Evolutionary conservation across 1,140 invertebrate species (phyloP), one percentile per base, ranked within the genome.

Genomic region (Venustaconcha ellipsiformis): DNA sequence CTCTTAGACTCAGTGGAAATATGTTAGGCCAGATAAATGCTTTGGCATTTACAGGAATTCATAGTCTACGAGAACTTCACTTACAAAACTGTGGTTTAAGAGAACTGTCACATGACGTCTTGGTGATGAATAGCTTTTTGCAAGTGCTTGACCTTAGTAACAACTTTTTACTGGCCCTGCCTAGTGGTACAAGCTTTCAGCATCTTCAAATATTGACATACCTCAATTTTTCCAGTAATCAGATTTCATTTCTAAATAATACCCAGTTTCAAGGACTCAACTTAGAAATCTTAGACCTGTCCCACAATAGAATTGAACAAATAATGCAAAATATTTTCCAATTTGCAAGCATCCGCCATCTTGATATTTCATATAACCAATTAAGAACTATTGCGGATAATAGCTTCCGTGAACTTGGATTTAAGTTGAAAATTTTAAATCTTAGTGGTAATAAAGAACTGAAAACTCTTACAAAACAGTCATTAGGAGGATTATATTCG

Each of bases 91-190:
- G 75, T 48, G 62, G 55, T 62, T 62, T 77, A 12, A 23, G 70
- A 57, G 68, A 70, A 26, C 18, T 77, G 14, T 70, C 72, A 72
- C 72, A 68, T 57, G 75, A 77, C 26, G 56, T 77, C 6, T 77
- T 77, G 20, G 13, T 58, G 13, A 57, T 63, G 23, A 57, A 72
- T 20, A 71, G 70, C 57, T 60, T 56, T 17, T 57, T 72, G 11
- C 26, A 72, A n/a, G 68, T 65, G 17, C 48, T 77, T n/a, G 75
- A 77, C 30, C 58, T 77, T 20, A 72, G 70, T 30, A 48, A 68
- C 70, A 77, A 77, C 60, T 55, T 62, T 18, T 26, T 77, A 18
- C 23, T 57, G 56, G 59, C 20, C n/a, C 26, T 77, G 20, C 75
- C 75, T 2, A 55, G 55, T 37, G 57, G 56, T 18, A 66, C 57